phyloP scores from a whole-genome alignment of 2,888 invertebrate genomes.

The Aleiodes testaceus region DNA sequence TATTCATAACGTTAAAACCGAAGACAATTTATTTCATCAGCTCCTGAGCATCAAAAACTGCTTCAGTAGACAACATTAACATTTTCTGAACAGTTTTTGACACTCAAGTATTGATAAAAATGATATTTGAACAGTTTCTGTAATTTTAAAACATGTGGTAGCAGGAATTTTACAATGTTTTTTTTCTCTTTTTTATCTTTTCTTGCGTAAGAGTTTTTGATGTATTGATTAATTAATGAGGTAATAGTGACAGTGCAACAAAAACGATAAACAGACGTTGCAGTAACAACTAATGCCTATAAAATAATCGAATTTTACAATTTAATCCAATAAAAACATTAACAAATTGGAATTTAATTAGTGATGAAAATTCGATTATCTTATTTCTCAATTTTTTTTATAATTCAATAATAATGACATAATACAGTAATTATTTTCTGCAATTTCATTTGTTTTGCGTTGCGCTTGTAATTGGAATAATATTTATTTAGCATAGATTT shows the following conservation, averaged over 20 bases:
- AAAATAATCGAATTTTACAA: slow-evolving; percentile 18
- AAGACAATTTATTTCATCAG: neutral
- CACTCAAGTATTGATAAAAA: slow-evolving; percentile 38
- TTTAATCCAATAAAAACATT: slow-evolving; percentile 38
- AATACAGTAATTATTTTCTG: slow-evolving; percentile 1
- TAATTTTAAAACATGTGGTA: neutral
- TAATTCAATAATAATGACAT: neutral
- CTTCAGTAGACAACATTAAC: slow-evolving; percentile 37
- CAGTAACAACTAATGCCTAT: slow-evolving; percentile 43
- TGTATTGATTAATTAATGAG: slow-evolving; percentile 46
- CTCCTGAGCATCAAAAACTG: neutral
- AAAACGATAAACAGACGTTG: slow-evolving; percentile 55
- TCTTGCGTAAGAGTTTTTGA: neutral
- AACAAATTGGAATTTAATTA: slow-evolving; percentile 16
- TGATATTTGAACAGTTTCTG: slow-evolving; percentile 42
- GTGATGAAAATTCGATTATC: slow-evolving; percentile 5
- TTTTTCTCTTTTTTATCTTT: slow-evolving; percentile 22
- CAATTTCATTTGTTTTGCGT: neutral
- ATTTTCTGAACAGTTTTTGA: slow-evolving; percentile 34
- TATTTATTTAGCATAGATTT: too few relatives aligned
- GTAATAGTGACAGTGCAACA: slow-evolving; percentile 56
- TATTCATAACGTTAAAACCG: slow-evolving; percentile 14
- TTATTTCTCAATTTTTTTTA: neutral
- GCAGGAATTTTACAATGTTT: slow-evolving; percentile 31
- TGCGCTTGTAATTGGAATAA: neutral